phyloP scores from a whole-genome alignment of 2,888 invertebrate species.

The Cantharis lateralis region DNA sequence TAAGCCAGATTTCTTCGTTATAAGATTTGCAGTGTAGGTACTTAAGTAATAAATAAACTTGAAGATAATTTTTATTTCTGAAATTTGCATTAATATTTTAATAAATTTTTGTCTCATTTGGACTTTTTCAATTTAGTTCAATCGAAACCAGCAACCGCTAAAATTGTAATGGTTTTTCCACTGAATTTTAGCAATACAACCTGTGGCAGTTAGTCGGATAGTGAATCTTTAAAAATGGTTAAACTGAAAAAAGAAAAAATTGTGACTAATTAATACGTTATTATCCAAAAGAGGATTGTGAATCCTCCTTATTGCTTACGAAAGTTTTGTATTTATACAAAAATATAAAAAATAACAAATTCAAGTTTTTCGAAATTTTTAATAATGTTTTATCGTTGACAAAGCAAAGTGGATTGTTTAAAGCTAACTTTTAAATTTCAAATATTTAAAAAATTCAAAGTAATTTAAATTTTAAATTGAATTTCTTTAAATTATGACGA shows the following conservation, averaged over 20 bases:
- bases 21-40: slow-evolving; percentile 9
- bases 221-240: too few relatives aligned
- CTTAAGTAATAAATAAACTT: background rate
- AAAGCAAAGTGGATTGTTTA: background rate
- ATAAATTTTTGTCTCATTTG: background rate
- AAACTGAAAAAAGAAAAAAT: background rate
- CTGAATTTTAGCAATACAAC: too few relatives aligned
- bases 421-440: too few relatives aligned
- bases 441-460: too few relatives aligned
- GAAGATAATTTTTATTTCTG: background rate
- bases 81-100: background rate
- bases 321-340: background rate
- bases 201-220: too few relatives aligned
- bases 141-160: too few relatives aligned
- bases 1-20: slow-evolving; percentile 43
- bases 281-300: background rate
- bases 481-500: background rate
- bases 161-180: too few relatives aligned
- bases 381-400: background rate
- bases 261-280: background rate
- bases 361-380: background rate
- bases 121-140: too few relatives aligned
- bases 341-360: too few relatives aligned
- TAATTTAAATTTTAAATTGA: too few relatives aligned
- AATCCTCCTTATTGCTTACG: background rate